Evolutionary conservation across 2,113 vertebrate genomes (phyloP).

Genomic region (Apaloderma vittatum): DNA sequence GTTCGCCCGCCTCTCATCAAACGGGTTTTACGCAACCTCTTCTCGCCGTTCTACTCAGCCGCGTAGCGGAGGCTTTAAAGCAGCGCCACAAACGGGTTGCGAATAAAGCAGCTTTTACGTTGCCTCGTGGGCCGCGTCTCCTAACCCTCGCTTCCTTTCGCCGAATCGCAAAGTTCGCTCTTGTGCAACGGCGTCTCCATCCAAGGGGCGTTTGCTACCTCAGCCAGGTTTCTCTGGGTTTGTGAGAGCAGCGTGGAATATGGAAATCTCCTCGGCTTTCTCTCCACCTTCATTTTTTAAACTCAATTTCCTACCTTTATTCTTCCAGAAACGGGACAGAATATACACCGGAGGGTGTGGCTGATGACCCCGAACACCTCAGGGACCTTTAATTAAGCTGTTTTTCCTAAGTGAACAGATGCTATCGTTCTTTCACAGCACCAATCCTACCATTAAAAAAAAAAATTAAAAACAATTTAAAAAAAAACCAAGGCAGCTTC

Average conservation of each 20-base stretch:
- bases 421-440: not conserved
- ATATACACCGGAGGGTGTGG: accelerated
- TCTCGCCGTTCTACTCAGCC: not conserved
- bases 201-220: conserved; percentile 1
- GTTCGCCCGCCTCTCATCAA: not conserved
- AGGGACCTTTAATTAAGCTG: not conserved
- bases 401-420: not conserved
- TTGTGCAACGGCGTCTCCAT: not conserved
- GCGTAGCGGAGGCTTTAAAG: accelerated
- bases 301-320: accelerated
- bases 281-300: not conserved
- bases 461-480: not conserved
- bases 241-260: not conserved
- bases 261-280: not conserved
- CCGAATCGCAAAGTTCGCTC: not conserved
- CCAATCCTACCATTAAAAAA: not conserved
- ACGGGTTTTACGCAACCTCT: not conserved
- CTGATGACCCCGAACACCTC: not conserved
- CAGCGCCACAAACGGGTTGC: not conserved
- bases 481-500: not conserved
- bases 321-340: not conserved
- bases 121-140: not conserved
- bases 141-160: not conserved
- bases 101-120: not conserved
- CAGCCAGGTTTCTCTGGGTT: not conserved